Evolutionary conservation across 92 coral and sea anemone genomes (phyloP), one percentile per base, ranked within the genome.

Genomic region (Actinostola sp.): DNA sequence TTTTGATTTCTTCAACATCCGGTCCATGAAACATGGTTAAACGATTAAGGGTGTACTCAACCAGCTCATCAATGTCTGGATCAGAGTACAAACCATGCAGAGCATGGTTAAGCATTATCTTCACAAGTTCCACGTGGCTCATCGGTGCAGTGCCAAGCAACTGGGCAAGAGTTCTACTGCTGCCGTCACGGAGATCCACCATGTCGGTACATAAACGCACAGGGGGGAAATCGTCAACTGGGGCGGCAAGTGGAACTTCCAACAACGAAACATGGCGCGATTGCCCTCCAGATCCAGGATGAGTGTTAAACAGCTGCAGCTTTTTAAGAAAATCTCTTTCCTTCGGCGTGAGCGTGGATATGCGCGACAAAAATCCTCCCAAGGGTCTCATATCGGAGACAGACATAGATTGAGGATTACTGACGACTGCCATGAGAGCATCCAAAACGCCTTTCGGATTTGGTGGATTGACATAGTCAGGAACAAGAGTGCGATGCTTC

Each of bases 251-350:
- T 63, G 66, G 50, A 80, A 42, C 84, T 63, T 41, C 63, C 26
- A 4, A 23, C 50, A 5, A 1, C 5, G 87, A 23, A 14, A 82
- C 87, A 67, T 61, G 66, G 50, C 63, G 67, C 0, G 79, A 77
- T 19, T 29, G 63, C 23, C 58, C 33, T 2, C 77, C 62, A 36
- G 51, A 21, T 39, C 75, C 71, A 59, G 58, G 50, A 11, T 64
- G 26, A 2, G 88, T 86, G 66, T 85, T 86, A 36, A 89, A 85
- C 42, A 89, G 23, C 4, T 91, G 88, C 25, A 89, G 53, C 15
- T 50, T 39, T 28, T 27, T 20, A 0, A 89, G 52, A 23, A 62
- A 46, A 21, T 77, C 5, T 51, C 30, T 63, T 57, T 77, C 85
- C 8, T 63, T 49, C 1, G 24, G 1, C 27, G 53, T 16, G 11